Base-by-base conservation (phyloP, 2,888 invertebrate species). In the Stramonita haemastoma region DNA sequence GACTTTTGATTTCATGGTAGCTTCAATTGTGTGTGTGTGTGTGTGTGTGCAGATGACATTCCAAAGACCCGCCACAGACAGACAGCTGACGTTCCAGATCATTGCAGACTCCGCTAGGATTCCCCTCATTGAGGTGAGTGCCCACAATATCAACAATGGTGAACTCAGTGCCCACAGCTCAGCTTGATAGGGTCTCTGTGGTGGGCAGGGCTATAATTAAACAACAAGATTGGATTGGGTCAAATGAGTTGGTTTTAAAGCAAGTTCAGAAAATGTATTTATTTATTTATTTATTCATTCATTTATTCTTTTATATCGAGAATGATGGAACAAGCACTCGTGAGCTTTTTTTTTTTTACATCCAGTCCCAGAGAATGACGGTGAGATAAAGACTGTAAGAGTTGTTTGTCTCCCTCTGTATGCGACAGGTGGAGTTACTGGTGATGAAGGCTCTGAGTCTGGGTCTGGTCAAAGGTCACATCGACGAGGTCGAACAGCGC, bases 401-500 rank as follows among this genome's bases (percentile, higher is more conserved):
- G 46, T 46, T 2, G 46, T 46, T 2, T 46, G 46, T 5, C 46
- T 66, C 26, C 26, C 19, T 1, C 36, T 81, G 11, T 81, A 34
- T 32, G 5, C 22, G 34, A 17, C 97, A 98, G 93, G 98, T 99
- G 34, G 99, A 99, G 95, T 97, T 99, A 91, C 96, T 99, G 84
- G 98, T 99, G 0, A 99, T 99, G 99, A 99, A 99, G 96, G 99
- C 99, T 0, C 96, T 99, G 56, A 98, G 99, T 0, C 98, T 99
- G 95, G 98, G 98, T 36, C 97, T 99, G 29, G 98, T 99, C 8
- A 97, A 98, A 90, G 99, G 99, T 0, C 98, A 98, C 90, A 99
- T 99, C 92, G 99, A 99, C 96, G 98, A 99, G 97, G 98, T 99
- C 34, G 96, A 97, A 81, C 95, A 96, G 91, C 97, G 97, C 88